These are phyloP conservation scores for Acanthacorydalis orientalis DNA, from an alignment of 2,888 invertebrate genomes.

Conservation along the genomic window DNA sequence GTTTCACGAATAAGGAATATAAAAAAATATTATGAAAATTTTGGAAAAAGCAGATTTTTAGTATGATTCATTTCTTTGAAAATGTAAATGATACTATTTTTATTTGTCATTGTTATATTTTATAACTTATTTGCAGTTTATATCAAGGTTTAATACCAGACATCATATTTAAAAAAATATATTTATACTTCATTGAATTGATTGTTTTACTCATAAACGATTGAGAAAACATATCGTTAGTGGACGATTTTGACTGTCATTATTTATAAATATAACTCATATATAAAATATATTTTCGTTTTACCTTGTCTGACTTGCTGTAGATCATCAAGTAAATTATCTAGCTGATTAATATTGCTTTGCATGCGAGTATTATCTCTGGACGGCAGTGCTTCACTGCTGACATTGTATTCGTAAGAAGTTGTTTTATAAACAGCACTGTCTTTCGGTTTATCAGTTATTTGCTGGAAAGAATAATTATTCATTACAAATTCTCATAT, in stretches of 20 bases:
- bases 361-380: constrained; percentile 22
- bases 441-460: constrained; percentile 23
- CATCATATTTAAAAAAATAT: no score
- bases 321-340: constrained; percentile 56
- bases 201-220: neutral
- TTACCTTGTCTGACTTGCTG: constrained; percentile 29
- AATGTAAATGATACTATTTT: no score
- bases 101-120: no score
- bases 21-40: no score
- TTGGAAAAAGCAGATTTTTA: no score
- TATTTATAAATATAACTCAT: neutral
- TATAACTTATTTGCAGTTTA: no score
- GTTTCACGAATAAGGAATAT: no score
- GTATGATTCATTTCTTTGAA: no score
- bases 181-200: neutral
- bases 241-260: neutral
- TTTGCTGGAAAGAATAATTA: constrained; percentile 14
- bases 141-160: no score
- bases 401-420: constrained; percentile 29
- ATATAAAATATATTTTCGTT: neutral
- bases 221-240: neutral
- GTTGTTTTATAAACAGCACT: constrained; percentile 23
- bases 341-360: constrained; percentile 57
- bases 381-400: neutral
- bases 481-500: neutral